phyloP scores from a whole-genome alignment of 2,888 invertebrate species.

The Erynnis tages region DNA sequence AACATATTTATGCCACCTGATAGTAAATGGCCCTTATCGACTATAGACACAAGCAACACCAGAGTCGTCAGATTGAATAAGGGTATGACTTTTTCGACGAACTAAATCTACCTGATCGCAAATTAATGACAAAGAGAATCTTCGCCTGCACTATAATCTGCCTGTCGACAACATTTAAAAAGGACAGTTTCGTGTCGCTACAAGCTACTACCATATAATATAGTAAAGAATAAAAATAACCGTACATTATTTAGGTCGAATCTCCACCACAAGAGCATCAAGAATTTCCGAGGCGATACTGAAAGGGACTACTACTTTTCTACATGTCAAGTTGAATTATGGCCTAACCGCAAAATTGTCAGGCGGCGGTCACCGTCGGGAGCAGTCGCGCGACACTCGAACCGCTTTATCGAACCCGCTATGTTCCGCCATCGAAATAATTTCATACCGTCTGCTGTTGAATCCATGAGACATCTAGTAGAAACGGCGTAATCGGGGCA shows the following conservation, averaged over 20 bases:
- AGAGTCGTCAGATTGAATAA: no score
- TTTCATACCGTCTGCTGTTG: slow-evolving; percentile 17
- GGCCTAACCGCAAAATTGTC: slow-evolving; percentile 18
- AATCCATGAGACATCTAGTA: slow-evolving; percentile 3
- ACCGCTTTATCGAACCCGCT: slow-evolving; percentile 1
- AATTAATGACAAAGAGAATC: no score
- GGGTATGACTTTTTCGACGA: no score
- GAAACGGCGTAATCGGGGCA: background rate
- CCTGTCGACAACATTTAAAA: no score
- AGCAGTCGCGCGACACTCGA: slow-evolving; percentile 4
- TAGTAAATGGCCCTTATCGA: no score
- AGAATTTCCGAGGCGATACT: background rate
- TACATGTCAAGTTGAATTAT: slow-evolving; percentile 22
- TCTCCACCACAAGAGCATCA: background rate
- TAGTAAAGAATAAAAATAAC: no score
- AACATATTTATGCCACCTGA: no score
- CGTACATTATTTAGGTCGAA: background rate
- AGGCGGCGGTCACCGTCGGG: slow-evolving; percentile 10
- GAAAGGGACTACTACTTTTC: slow-evolving; percentile 11
- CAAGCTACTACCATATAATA: no score
- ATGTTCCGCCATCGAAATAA: slow-evolving; percentile 5
- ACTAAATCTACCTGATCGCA: no score
- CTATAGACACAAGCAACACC: no score
- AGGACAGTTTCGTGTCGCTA: no score
- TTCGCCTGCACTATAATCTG: no score